These are phyloP conservation scores for Tapera naevia DNA, from an alignment of 2,797 vertebrate genomes.

Conservation along the genomic window DNA sequence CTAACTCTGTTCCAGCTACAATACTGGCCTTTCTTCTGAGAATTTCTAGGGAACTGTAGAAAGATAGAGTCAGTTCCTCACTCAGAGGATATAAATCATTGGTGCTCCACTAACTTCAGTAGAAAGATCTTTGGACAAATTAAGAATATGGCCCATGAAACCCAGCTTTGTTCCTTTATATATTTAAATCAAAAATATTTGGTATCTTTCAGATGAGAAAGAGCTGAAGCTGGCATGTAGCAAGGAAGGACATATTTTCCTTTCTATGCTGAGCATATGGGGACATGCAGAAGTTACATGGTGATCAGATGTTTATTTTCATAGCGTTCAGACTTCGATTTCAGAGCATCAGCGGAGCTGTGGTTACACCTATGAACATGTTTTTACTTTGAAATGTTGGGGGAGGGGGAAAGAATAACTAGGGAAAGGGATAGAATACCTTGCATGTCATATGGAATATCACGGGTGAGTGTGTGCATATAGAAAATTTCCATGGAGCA, in stretches of 20 bases:
- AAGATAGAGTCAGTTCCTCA: not conserved
- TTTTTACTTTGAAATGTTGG: not conserved
- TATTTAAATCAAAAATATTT: conserved; percentile 12
- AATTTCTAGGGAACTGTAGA: conserved; percentile 9
- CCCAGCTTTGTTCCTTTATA: not conserved
- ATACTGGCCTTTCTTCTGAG: not conserved
- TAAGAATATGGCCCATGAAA: not conserved
- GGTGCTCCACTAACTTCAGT: not conserved
- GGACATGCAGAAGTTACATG: not conserved
- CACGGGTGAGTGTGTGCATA: not conserved
- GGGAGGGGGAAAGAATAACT: not conserved
- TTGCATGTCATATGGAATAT: not conserved
- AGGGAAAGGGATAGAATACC: not conserved
- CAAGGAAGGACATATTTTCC: not conserved
- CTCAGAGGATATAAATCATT: not conserved
- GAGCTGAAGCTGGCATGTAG: not conserved
- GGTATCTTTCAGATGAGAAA: not conserved
- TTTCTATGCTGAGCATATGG: not conserved
- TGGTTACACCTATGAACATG: not conserved
- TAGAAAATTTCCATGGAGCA: conserved; percentile 35
- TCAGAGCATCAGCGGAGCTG: conserved; percentile 19
- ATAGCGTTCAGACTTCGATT: not conserved
- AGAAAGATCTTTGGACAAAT: not conserved
- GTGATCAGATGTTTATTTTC: conserved; percentile 9
- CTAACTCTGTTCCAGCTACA: conserved; percentile 5